These are phyloP conservation scores for Drosophila bocki DNA, from an alignment of 1,140 invertebrate genomes.

Conservation along the genomic window DNA sequence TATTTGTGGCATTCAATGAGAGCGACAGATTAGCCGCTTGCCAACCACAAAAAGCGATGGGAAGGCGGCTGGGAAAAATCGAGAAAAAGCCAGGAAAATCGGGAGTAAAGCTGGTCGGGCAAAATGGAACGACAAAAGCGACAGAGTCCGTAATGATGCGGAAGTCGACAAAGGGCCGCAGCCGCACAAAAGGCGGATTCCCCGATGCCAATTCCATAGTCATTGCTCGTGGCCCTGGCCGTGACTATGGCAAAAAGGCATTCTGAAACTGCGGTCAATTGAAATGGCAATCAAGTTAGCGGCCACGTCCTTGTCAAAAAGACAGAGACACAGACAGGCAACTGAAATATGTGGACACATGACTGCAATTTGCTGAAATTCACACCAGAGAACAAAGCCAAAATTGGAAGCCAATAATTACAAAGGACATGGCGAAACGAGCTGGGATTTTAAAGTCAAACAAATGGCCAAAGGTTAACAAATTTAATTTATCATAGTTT, in stretches of 20 bases:
- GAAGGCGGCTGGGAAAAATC: conserved; percentile 15
- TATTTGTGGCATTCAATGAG: conserved; percentile 60
- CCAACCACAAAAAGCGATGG: conserved; percentile 44
- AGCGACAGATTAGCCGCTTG: conserved; percentile 70
- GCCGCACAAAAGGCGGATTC: conserved; percentile 49
- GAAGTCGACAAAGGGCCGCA: conserved; percentile 71
- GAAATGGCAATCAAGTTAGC: conserved; percentile 84
- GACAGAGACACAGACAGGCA: conserved; percentile 10
- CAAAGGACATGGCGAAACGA: conserved; percentile 9
- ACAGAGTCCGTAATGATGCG: conserved; percentile 74
- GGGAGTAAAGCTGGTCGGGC: conserved; percentile 7
- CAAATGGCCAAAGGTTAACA: background rate
- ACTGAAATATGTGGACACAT: conserved; percentile 16
- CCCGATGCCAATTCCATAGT: conserved; percentile 14
- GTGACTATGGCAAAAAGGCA: conserved; percentile 44
- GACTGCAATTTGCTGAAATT: conserved; percentile 64
- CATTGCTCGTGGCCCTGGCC: conserved; percentile 17
- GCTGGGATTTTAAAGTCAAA: background rate
- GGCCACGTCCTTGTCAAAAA: conserved; percentile 71
- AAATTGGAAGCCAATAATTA: conserved; percentile 31
- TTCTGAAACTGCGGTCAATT: conserved; percentile 84
- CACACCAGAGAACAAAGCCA: conserved; percentile 53
- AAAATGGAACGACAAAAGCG: conserved; percentile 61
- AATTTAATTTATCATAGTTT: no score
- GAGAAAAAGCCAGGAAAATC: conserved; percentile 25